These are phyloP conservation scores for Hyphantria cunea DNA, from an alignment of 1,140 invertebrate species.

Conservation along the genomic window DNA sequence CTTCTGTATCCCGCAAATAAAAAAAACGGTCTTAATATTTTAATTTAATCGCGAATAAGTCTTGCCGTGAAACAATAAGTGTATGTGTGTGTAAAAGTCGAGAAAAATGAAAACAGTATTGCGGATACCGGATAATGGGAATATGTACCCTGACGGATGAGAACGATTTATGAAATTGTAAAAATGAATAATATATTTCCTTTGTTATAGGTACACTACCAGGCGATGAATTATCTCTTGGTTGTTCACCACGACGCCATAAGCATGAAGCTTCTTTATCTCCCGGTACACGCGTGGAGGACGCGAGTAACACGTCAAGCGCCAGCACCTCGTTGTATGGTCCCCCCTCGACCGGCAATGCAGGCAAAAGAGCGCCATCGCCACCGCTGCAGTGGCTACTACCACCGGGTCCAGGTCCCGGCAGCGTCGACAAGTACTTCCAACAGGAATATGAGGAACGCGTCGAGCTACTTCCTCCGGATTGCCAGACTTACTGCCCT, in stretches of 20 bases:
- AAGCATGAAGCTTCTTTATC: slow-evolving; percentile 83
- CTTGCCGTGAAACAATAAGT: too few species aligned
- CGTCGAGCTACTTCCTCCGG: slow-evolving; percentile 74
- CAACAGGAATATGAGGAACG: slow-evolving; percentile 84
- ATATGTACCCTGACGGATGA: too few species aligned
- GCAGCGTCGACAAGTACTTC: slow-evolving; percentile 85
- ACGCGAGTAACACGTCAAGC: slow-evolving; percentile 86
- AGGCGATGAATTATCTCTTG: slow-evolving; percentile 88
- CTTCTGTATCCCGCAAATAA: too few species aligned
- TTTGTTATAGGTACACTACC: slow-evolving; percentile 87
- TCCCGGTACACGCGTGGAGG: slow-evolving; percentile 87
- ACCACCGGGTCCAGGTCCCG: slow-evolving; percentile 83
- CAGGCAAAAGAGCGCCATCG: slow-evolving; percentile 78
- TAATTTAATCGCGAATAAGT: too few species aligned
- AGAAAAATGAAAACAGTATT: too few species aligned
- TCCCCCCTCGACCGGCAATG: slow-evolving; percentile 58
- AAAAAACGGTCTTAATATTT: too few species aligned
- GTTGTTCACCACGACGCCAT: slow-evolving; percentile 81
- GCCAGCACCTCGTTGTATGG: slow-evolving; percentile 85
- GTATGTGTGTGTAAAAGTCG: too few species aligned
- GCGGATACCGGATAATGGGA: too few species aligned
- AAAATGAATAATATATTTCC: background rate
- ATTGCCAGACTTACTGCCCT: slow-evolving; percentile 83
- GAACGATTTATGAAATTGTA: too few species aligned
- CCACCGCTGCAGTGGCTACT: slow-evolving; percentile 77